phyloP scores from a whole-genome alignment of 2,113 vertebrate species.

The Oreochromis niloticus region DNA sequence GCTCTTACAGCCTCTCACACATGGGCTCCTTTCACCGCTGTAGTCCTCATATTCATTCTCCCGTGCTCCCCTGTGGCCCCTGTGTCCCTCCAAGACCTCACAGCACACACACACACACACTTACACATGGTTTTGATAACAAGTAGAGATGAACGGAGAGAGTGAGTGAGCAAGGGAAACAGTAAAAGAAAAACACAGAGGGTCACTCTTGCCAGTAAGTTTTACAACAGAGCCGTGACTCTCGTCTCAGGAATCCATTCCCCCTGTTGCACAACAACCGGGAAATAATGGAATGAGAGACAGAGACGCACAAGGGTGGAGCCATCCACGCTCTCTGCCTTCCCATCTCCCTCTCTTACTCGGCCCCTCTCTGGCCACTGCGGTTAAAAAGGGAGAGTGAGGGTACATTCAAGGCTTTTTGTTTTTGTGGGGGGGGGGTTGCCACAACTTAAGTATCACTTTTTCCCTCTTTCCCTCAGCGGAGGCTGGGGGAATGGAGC shows the following conservation, averaged over 20 bases:
- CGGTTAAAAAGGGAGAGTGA: slow-evolving; percentile 9
- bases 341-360: background rate
- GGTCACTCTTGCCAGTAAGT: slow-evolving; percentile 71
- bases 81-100: slow-evolving; percentile 64
- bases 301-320: slow-evolving; percentile 52
- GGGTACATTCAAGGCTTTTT: slow-evolving; percentile 4
- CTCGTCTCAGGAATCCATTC: slow-evolving; percentile 69
- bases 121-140: slow-evolving; percentile 75
- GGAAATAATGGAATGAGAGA: slow-evolving; percentile 65
- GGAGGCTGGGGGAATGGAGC: background rate
- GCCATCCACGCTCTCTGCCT: background rate
- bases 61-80: slow-evolving; percentile 59
- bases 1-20: background rate
- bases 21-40: background rate
- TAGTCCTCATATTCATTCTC: background rate
- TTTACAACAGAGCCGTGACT: slow-evolving; percentile 75
- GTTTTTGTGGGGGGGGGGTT: background rate
- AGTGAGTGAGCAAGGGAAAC: slow-evolving; percentile 54
- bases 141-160: slow-evolving; percentile 38
- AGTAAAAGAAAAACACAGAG: slow-evolving; percentile 66
- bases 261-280: slow-evolving; percentile 71
- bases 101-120: slow-evolving; percentile 16
- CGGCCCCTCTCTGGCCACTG: background rate
- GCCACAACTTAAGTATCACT: slow-evolving; percentile 24
- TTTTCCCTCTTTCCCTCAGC: slow-evolving; percentile 28